Evolutionary conservation across 2,888 invertebrate species (phyloP).

Genomic region (Mechanitis mazaeus): DNA sequence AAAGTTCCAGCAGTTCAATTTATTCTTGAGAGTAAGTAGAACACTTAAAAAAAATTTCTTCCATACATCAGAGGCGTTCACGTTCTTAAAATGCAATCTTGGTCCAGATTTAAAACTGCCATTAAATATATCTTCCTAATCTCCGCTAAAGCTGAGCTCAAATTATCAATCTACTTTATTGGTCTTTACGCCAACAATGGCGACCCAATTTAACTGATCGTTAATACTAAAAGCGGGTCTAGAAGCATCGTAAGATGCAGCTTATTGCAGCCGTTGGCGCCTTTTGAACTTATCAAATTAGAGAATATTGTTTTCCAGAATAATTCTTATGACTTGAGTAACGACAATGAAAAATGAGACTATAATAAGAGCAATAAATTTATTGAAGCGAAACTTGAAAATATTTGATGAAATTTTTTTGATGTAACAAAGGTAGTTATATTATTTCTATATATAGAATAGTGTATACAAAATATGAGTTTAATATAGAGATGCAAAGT

Average conservation of each 20-base stretch:
- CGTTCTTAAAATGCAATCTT: constrained; percentile 1
- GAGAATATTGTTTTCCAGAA: constrained; percentile 58
- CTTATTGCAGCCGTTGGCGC: constrained; percentile 53
- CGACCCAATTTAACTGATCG: constrained; percentile 26
- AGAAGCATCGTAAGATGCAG: constrained; percentile 35
- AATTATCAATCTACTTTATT: constrained; percentile 15
- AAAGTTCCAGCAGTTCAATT: too few species aligned
- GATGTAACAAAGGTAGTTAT: neutral
- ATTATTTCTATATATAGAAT: too few species aligned
- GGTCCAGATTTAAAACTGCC: constrained; percentile 14
- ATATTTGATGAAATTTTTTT: neutral
- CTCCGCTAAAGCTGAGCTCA: constrained; percentile 12
- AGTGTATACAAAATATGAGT: neutral
- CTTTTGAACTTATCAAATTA: constrained; percentile 64
- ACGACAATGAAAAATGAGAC: constrained; percentile 18
- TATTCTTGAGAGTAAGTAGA: too few species aligned
- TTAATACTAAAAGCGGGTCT: constrained; percentile 12
- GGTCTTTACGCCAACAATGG: constrained; percentile 20
- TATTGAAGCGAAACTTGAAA: neutral
- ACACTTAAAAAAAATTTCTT: neutral
- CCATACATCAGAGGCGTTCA: neutral
- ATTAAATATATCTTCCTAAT: constrained; percentile 17
- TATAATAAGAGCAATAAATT: constrained; percentile 12
- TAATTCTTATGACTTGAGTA: constrained; percentile 37
- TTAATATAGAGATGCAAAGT: neutral